Percentiles rank a stretch among this genome's conserved stretches.
Evolutionary conservation across 2,888 invertebrate genomes (phyloP).

Genomic region (Nomada fabriciana): DNA sequence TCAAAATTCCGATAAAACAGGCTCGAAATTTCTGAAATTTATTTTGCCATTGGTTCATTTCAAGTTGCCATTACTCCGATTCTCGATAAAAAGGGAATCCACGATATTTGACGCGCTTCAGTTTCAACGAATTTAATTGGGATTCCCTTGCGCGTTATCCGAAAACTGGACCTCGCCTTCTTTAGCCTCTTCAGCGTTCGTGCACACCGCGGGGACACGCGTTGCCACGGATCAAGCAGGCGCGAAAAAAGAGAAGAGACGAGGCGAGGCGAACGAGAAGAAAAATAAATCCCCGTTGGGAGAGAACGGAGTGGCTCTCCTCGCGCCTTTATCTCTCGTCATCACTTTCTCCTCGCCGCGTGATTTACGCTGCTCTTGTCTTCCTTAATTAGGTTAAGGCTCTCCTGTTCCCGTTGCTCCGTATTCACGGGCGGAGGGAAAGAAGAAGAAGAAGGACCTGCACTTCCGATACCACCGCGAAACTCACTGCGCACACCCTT

Average conservation of each 20-base stretch:
- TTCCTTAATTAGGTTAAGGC: constrained; percentile 78
- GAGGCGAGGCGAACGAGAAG: constrained; percentile 17
- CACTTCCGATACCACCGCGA: constrained; percentile 58
- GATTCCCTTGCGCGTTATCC: constrained; percentile 40
- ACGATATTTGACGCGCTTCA: background rate
- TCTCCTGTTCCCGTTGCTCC: constrained; percentile 41
- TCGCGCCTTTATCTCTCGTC: constrained; percentile 71
- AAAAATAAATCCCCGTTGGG: constrained; percentile 53
- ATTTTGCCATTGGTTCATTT: too few species aligned
- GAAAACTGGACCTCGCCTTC: constrained; percentile 65
- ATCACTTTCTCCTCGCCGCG: constrained; percentile 70
- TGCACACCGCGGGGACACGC: constrained; percentile 37
- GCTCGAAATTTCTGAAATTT: background rate
- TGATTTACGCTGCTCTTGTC: constrained; percentile 75
- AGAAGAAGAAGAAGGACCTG: background rate
- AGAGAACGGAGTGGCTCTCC: constrained; percentile 48
- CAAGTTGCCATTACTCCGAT: too few species aligned
- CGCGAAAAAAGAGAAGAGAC: constrained; percentile 11
- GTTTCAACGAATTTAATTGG: constrained; percentile 58
- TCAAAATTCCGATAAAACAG: background rate
- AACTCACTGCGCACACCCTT: constrained; percentile 53
- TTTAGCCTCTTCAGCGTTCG: constrained; percentile 43
- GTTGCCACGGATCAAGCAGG: constrained; percentile 1
- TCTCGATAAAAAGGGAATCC: background rate
- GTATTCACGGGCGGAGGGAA: constrained; percentile 11